Base-by-base conservation (phyloP, 2,888 invertebrate species). In the Antheraea yamamai region DNA sequence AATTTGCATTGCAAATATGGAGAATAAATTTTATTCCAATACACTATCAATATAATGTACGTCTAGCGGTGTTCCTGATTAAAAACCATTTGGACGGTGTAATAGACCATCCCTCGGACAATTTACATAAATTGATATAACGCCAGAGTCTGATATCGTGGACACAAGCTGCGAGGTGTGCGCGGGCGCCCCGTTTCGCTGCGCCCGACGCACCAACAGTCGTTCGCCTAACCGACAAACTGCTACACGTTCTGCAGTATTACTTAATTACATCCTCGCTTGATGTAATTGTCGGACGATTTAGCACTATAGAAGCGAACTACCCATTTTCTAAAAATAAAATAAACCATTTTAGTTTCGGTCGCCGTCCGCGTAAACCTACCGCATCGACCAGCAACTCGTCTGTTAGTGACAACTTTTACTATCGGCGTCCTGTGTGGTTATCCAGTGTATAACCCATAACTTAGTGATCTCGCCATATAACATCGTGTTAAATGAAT, bases 81-180 rank as follows among this genome's bases (percentile, higher is more conserved):
- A 82, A 84, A 86, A 86, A 84, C 83, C 86, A 88, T 90, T 89
- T 88, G 89, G 85, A 82, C 80, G 87, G 87, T 85, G 78, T 82
- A 82, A 81, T 78, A 84, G 84, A 80, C 87, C 88, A 91, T 92
- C 92, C 91, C 89, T 91, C 87, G 84, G 84, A 83, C 89, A 92
- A 94, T 95, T 94, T 94, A 91, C 94, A 95, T 95, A 91, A 94
- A 94, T 94, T 93, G 93, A 93, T 94, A 89, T 91, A 90, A 88
- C 85, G 86, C 85, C 85, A 87, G 87, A 84, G 86, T 84, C 83
- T 84, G 87, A 86, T 84, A 86, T 84, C 85, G 86, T 83, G 83
- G 79, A 80, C 79, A 79, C 81, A 82, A 81, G 80, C 83, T 88
- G 80, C 83, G 89, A 86, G 88, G 88, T 88, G 88, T 87, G 84